phyloP scores from a whole-genome alignment of 1,140 invertebrate species.

The Holcopasites calliopsidis region DNA sequence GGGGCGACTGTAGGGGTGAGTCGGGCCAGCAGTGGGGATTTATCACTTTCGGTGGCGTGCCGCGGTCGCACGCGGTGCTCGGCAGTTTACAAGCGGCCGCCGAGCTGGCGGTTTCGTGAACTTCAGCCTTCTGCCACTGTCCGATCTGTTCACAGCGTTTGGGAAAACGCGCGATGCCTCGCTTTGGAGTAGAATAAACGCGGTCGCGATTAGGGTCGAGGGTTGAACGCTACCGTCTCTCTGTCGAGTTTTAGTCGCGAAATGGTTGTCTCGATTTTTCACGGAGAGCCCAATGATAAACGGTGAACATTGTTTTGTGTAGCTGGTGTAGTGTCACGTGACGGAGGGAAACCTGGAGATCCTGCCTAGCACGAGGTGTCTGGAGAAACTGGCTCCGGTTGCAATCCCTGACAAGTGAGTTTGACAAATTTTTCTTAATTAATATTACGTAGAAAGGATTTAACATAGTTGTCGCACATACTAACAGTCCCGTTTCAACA shows the following conservation, averaged over 20 bases:
- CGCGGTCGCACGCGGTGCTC: conserved; percentile 73
- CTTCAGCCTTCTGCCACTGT: background rate
- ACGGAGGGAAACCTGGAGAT: conserved; percentile 7
- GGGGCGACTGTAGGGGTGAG: conserved; percentile 18
- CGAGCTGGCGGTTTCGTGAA: conserved; percentile 67
- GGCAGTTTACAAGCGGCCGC: conserved; percentile 77
- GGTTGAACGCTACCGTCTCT: too few species aligned
- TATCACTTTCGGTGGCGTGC: conserved; percentile 75
- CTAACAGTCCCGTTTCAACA: too few species aligned
- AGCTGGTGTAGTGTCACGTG: conserved; percentile 61
- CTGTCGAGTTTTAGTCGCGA: background rate
- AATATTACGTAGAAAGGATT: too few species aligned
- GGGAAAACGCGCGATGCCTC: background rate
- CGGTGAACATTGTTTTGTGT: conserved; percentile 51
- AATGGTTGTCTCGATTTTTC: background rate
- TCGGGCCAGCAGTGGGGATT: conserved; percentile 66
- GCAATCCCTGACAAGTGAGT: conserved; percentile 43
- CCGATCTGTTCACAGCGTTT: background rate
- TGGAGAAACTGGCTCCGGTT: conserved; percentile 37
- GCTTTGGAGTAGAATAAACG: background rate
- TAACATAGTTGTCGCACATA: too few species aligned
- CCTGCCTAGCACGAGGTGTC: conserved; percentile 15
- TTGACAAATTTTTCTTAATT: background rate
- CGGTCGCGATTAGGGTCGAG: background rate
- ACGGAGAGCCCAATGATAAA: conserved; percentile 6